A percentile compares a stretch with the other conserved stretches of the same genome.
phyloP scores from a whole-genome alignment of 2,797 vertebrate species.

The Borostomias antarcticus region DNA sequence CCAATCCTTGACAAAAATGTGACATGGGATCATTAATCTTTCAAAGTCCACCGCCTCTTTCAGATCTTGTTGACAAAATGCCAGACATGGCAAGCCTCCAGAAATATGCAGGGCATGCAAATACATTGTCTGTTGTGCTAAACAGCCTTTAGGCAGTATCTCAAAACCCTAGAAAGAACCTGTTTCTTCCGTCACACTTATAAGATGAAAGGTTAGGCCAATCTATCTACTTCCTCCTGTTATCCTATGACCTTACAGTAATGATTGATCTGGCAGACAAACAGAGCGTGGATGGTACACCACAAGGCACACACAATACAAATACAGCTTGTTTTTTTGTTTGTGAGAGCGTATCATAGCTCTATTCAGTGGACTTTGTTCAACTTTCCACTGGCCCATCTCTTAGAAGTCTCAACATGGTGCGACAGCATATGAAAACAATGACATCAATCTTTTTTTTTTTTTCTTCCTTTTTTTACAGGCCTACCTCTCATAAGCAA shows the following conservation, averaged over 20 bases:
- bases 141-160: not conserved
- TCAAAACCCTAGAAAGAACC: conserved; percentile 24
- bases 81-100: too few relatives aligned
- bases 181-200: conserved; percentile 14
- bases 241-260: conserved; percentile 15
- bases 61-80: too few relatives aligned
- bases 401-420: conserved; percentile 23
- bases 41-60: too few relatives aligned
- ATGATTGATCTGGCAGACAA: conserved; percentile 18
- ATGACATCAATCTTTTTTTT: conserved; percentile 8
- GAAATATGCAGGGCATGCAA: conserved; percentile 19
- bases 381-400: conserved; percentile 15
- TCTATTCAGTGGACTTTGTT: conserved; percentile 13
- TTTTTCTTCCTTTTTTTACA: conserved; percentile 2
- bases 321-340: conserved; percentile 15
- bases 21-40: too few relatives aligned
- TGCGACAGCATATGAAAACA: conserved; percentile 25
- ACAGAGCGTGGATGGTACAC: conserved; percentile 5
- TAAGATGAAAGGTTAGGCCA: conserved; percentile 17
- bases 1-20: too few relatives aligned
- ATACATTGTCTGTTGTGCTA: not conserved
- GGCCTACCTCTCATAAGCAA: conserved; percentile 30
- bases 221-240: conserved; percentile 18
- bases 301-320: conserved; percentile 20
- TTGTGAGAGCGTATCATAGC: conserved; percentile 19